Evolutionary conservation across 2,797 vertebrate species (phyloP).

Genomic region (Discoglossus pictus): DNA sequence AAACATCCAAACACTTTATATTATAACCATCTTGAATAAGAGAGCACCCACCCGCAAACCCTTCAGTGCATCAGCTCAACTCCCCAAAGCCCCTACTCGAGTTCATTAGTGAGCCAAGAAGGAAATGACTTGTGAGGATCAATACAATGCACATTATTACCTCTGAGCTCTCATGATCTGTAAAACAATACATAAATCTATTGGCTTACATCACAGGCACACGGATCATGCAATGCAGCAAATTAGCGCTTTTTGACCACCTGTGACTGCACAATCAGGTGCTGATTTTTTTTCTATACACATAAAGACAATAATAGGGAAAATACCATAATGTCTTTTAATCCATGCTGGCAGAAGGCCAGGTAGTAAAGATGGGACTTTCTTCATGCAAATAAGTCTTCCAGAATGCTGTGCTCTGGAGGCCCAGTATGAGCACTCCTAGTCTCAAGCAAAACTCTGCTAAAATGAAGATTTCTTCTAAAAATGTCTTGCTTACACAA

Average conservation of each 20-base stretch:
- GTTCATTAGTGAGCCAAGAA: conserved; percentile 43
- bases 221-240: conserved; percentile 25
- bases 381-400: too few relatives aligned
- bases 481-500: too few relatives aligned
- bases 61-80: conserved; percentile 26
- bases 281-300: not conserved
- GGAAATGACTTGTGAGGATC: conserved; percentile 50
- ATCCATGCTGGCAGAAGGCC: conserved; percentile 7
- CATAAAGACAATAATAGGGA: conserved; percentile 18
- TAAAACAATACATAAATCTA: conserved; percentile 37
- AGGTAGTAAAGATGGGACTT: too few relatives aligned
- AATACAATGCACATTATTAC: conserved; percentile 44
- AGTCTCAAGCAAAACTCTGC: too few relatives aligned
- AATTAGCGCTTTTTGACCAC: conserved; percentile 43
- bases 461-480: too few relatives aligned
- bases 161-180: conserved; percentile 46
- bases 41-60: conserved; percentile 26
- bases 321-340: conserved; percentile 12
- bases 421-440: too few relatives aligned
- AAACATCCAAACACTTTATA: conserved; percentile 23
- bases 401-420: too few relatives aligned
- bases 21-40: conserved; percentile 44
- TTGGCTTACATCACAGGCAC: conserved; percentile 29
- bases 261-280: conserved; percentile 42
- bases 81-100: conserved; percentile 45